Conservation (phyloP, 2,888 invertebrate genomes). For the Meta bourneti region DNA sequence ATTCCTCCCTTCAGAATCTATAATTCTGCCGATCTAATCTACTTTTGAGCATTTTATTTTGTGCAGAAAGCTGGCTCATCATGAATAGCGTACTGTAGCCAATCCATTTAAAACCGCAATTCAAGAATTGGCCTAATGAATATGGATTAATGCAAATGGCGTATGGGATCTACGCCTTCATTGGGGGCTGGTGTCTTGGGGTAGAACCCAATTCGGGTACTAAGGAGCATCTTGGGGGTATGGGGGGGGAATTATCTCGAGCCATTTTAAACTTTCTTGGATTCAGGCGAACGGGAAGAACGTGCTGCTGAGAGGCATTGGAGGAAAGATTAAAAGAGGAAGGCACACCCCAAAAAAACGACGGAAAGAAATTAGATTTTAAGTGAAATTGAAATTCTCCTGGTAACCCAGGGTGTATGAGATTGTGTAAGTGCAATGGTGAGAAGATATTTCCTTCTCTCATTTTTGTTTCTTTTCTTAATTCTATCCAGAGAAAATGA, state of each 20-base stretch:
- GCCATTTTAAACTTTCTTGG: constrained; percentile 41
- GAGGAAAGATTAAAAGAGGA: constrained; percentile 4
- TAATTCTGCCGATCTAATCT: constrained; percentile 60
- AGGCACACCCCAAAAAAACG: background rate
- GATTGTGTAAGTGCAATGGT: background rate
- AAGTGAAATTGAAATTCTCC: constrained; percentile 66
- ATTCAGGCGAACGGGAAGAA: constrained; percentile 13
- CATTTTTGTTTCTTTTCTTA: background rate
- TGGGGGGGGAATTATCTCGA: background rate
- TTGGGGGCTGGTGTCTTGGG: background rate
- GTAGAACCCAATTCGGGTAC: background rate
- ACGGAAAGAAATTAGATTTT: constrained; percentile 64
- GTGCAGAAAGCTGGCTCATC: background rate
- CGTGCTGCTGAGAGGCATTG: background rate
- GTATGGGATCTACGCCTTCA: constrained; percentile 43
- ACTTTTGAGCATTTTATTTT: constrained; percentile 67
- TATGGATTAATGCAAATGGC: constrained; percentile 75
- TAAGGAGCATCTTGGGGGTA: constrained; percentile 3
- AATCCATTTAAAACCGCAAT: constrained; percentile 56
- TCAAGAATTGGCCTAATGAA: constrained; percentile 60
- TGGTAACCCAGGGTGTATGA: background rate
- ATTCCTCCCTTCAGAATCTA: constrained; percentile 6
- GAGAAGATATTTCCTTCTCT: background rate
- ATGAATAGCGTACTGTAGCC: background rate
- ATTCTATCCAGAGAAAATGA: background rate